Evolutionary conservation across 2,113 vertebrate genomes (phyloP), one percentile per base, ranked within the genome.

Genomic region (Actinemys pallida): DNA sequence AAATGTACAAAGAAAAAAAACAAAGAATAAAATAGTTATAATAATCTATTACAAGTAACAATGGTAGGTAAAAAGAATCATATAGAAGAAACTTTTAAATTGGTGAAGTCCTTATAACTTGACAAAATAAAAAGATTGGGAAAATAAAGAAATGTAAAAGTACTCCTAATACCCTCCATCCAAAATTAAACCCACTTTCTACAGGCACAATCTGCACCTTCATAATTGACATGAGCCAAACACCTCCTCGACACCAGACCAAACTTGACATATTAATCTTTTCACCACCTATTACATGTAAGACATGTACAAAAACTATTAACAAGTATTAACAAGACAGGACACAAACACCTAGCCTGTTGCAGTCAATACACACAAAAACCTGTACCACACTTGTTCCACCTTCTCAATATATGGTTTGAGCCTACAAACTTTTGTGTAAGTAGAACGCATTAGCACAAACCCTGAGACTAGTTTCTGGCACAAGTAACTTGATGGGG

Each of bases 401-500:
- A 92, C 80, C 93, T 93, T 95, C 39, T 65, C 83, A 95, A 86
- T 42, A 80, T 11, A 53, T 3, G 22, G 56, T 72, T 94, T 88
- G 84, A 7, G 95, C 93, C 92, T 90, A 96, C 94, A 96, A 98
- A 96, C 89, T 93, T 94, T 80, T 94, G 90, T 91, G 94, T 86
- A 88, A 94, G 75, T 87, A 93, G 93, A 97, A 96, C 45, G 87
- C 88, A 96, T 94, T 84, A 97, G 90, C 93, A 89, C 92, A 94
- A 95, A 88, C 96, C 93, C 86, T 31, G 62, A 97, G 93, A 90
- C 53, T 90, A 86, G 96, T 88, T 96, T 97, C 91, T 96, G 94
- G 93, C 93, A 91, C 65, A 79, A 94, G 82, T 93, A 94, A 96
- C 90, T 95, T 94, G 95, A 90, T 92, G 96, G 96, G 93, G 95